phyloP scores from a whole-genome alignment of 2,797 vertebrate species.

The Sphaeramia orbicularis region DNA sequence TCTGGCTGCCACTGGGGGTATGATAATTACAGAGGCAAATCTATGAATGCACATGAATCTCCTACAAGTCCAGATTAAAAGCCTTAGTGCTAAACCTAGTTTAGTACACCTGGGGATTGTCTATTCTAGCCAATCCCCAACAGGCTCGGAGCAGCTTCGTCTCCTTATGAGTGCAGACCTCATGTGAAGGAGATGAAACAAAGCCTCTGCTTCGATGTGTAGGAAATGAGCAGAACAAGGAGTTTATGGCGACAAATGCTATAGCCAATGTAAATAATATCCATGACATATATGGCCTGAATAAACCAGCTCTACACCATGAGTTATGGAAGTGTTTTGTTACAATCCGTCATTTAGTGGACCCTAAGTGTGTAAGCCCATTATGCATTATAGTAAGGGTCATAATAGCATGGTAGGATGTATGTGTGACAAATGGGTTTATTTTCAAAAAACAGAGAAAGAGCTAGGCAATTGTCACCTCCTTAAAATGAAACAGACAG shows the following conservation, averaged over 20 bases:
- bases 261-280: conserved; percentile 66
- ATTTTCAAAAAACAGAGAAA: conserved; percentile 16
- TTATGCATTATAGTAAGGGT: conserved; percentile 39
- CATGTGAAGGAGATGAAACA: conserved; percentile 75
- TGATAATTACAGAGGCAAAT: conserved; percentile 98
- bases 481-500: conserved; percentile 32
- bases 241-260: conserved; percentile 64
- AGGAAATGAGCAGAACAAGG: conserved; percentile 66
- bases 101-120: conserved; percentile 92
- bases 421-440: conserved; percentile 18
- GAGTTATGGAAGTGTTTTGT: conserved; percentile 40
- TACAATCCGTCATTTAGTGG: conserved; percentile 51
- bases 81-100: conserved; percentile 96
- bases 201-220: conserved; percentile 74
- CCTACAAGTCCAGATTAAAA: conserved; percentile 97
- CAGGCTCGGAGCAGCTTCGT: conserved; percentile 77
- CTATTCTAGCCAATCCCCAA: conserved; percentile 92
- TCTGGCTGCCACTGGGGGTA: conserved; percentile 94
- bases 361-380: conserved; percentile 32
- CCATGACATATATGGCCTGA: conserved; percentile 61
- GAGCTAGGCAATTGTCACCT: conserved; percentile 17
- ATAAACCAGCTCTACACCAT: conserved; percentile 53
- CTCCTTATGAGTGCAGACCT: conserved; percentile 80
- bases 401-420: conserved; percentile 26
- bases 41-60: conserved; percentile 94